These are phyloP conservation scores for Andrena hattorfiana DNA, from an alignment of 2,888 invertebrate species.

Conservation along the genomic window DNA sequence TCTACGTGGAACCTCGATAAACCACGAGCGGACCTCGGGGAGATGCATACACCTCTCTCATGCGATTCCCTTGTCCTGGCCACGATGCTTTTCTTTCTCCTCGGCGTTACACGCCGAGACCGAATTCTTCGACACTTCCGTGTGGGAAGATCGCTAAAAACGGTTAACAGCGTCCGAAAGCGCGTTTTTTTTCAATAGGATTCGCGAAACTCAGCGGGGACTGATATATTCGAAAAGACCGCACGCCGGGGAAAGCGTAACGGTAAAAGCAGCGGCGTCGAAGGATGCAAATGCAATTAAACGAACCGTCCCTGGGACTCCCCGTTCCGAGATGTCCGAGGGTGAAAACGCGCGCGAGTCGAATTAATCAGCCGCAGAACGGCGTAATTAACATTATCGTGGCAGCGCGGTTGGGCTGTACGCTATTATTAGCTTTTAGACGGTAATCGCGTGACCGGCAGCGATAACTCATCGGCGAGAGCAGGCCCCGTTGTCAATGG, in stretches of 20 bases:
- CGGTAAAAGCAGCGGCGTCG: constrained; percentile 16
- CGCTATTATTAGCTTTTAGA: constrained; percentile 65
- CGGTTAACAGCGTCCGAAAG: constrained; percentile 7
- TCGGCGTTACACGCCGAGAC: constrained; percentile 25
- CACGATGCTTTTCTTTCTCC: constrained; percentile 40
- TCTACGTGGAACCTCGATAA: constrained; percentile 80
- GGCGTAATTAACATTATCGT: constrained; percentile 64
- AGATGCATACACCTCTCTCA: constrained; percentile 81
- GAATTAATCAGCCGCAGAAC: constrained; percentile 62
- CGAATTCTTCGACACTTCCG: constrained; percentile 51
- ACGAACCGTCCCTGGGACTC: constrained; percentile 3
- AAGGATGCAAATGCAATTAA: constrained; percentile 29
- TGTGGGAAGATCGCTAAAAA: constrained; percentile 25
- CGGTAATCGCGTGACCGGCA: constrained; percentile 59
- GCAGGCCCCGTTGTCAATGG: constrained; percentile 53
- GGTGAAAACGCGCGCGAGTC: constrained; percentile 37
- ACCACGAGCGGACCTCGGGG: constrained; percentile 74
- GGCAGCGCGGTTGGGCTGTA: constrained; percentile 33
- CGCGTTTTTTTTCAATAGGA: neutral
- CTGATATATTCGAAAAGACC: no score
- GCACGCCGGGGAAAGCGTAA: constrained; percentile 10
- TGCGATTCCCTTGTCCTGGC: constrained; percentile 77
- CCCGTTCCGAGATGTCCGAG: constrained; percentile 2
- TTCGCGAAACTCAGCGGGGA: no score
- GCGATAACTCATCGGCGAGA: constrained; percentile 57